These are phyloP conservation scores for Pollimyrus isidori DNA, from an alignment of 2,113 vertebrate species.

Conservation along the genomic window DNA sequence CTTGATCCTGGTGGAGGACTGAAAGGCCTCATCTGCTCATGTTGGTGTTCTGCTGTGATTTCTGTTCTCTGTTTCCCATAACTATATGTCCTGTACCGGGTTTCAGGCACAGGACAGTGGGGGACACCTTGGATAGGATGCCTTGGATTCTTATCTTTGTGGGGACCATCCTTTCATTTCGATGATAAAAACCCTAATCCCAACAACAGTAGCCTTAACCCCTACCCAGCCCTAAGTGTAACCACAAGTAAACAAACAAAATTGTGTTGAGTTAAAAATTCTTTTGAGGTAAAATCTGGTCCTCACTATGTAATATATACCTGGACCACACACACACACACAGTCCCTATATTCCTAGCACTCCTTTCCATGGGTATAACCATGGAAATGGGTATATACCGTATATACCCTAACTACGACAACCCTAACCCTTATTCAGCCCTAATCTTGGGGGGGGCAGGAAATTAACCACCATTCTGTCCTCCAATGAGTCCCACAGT, in stretches of 20 bases:
- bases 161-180: not conserved
- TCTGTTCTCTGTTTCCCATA: not conserved
- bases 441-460: not conserved
- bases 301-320: too few species aligned
- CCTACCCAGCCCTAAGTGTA: not conserved
- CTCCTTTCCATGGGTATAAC: too few species aligned
- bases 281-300: too few species aligned
- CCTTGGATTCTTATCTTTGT: not conserved
- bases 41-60: not conserved
- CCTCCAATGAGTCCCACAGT: not conserved
- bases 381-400: too few species aligned
- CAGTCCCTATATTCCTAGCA: too few species aligned
- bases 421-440: too few species aligned
- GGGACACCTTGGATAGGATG: not conserved
- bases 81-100: not conserved
- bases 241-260: not conserved
- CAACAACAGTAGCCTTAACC: not conserved
- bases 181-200: not conserved
- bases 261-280: not conserved
- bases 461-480: not conserved
- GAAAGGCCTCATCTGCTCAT: not conserved
- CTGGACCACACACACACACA: too few species aligned
- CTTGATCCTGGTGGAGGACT: not conserved
- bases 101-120: not conserved
- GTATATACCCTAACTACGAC: too few species aligned